Evolutionary conservation across 2,888 invertebrate species (phyloP).

Genomic region (Aleiodes testaceus): DNA sequence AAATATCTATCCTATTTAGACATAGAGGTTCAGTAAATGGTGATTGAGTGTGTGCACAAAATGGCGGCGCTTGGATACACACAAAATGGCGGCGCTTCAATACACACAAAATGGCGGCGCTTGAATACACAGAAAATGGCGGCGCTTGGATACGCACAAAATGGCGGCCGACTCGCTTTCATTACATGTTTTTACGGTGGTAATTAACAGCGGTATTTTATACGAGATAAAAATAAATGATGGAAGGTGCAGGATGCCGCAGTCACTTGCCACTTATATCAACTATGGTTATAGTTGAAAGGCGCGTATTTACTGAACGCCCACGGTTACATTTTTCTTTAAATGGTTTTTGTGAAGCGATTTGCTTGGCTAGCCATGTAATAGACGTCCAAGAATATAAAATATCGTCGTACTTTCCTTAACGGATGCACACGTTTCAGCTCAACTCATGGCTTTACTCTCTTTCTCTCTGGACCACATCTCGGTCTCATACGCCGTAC

Average conservation of each 20-base stretch:
- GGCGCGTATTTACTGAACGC: neutral
- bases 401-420: constrained; percentile 37
- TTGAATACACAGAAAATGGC: neutral
- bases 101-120: too few species aligned
- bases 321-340: neutral
- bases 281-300: constrained; percentile 1
- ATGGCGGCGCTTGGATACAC: neutral
- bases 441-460: constrained; percentile 20
- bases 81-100: too few species aligned
- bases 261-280: neutral
- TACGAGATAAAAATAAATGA: constrained; percentile 5
- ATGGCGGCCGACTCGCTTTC: too few species aligned
- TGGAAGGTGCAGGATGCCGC: neutral
- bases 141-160: too few species aligned
- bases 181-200: neutral
- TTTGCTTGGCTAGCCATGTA: constrained; percentile 10
- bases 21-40: too few species aligned
- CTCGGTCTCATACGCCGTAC: constrained; percentile 23
- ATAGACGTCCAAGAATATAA: constrained; percentile 27
- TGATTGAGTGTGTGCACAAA: too few species aligned
- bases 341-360: neutral
- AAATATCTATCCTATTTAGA: constrained; percentile 1
- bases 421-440: constrained; percentile 30
- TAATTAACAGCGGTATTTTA: constrained; percentile 36
- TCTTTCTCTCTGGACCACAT: constrained; percentile 3